A percentile compares a stretch with the other conserved stretches of the same genome.
Evolutionary conservation across 2,113 vertebrate genomes (phyloP).

Genomic region (Neotragus moschatus): DNA sequence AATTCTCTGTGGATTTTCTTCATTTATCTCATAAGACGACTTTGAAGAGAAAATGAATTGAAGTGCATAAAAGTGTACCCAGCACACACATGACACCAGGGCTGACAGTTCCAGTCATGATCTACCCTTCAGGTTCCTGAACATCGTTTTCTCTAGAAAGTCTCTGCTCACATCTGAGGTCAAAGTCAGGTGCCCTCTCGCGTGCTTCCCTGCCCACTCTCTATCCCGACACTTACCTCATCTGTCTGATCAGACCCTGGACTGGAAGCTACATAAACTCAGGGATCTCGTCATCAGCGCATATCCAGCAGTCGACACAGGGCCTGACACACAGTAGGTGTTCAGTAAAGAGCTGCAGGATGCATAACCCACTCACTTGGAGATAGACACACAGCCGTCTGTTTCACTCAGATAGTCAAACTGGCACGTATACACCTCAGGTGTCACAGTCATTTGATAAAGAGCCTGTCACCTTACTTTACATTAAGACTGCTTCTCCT

Average conservation of each 20-base stretch:
- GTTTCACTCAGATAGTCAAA: slow-evolving; percentile 30
- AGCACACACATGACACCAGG: background rate
- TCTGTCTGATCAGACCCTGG: background rate
- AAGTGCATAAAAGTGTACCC: background rate
- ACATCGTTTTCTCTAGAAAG: background rate
- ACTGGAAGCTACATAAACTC: background rate
- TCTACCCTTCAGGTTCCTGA: background rate
- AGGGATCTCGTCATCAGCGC: background rate
- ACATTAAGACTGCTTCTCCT: slow-evolving; percentile 10
- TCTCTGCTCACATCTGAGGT: background rate
- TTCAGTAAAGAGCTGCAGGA: background rate
- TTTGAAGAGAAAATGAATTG: background rate
- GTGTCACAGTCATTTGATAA: slow-evolving; percentile 27
- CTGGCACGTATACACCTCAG: background rate
- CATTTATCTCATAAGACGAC: background rate
- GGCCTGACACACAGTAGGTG: background rate
- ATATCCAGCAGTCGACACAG: background rate
- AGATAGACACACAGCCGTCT: background rate
- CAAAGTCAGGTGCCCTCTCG: background rate
- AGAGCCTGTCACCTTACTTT: slow-evolving; percentile 23
- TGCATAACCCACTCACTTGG: background rate
- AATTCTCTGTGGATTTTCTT: background rate
- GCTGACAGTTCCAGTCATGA: background rate
- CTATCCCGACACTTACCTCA: background rate
- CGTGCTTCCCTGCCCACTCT: background rate